Evolutionary conservation across 92 coral and sea anemone genomes (phyloP).

Genomic region (Porites lobata): DNA sequence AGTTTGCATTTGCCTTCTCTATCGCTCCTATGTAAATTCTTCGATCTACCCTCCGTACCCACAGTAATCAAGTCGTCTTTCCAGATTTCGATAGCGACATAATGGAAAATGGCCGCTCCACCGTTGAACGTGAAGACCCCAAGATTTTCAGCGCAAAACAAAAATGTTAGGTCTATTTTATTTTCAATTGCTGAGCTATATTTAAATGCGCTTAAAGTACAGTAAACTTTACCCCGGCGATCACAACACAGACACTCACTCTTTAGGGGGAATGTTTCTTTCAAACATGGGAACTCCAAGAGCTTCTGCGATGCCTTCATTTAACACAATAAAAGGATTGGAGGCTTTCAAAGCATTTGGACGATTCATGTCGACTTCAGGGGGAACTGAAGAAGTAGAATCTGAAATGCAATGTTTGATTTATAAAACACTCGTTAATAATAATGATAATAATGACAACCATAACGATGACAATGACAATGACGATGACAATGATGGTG

Average conservation of each 20-base stretch:
- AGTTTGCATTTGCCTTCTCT: too few relatives aligned
- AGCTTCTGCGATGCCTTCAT: slow-evolving; percentile 90
- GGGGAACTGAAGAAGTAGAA: slow-evolving; percentile 13
- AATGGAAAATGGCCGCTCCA: too few relatives aligned
- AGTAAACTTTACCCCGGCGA: background rate
- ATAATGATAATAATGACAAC: too few relatives aligned
- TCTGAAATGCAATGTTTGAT: background rate
- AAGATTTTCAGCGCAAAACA: too few relatives aligned
- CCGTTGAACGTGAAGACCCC: too few relatives aligned
- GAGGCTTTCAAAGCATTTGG: slow-evolving; percentile 55
- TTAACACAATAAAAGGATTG: slow-evolving; percentile 94
- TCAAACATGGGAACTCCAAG: slow-evolving; percentile 97
- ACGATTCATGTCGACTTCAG: slow-evolving; percentile 1
- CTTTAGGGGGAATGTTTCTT: slow-evolving; percentile 88
- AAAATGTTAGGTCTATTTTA: background rate
- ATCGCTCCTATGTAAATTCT: too few relatives aligned
- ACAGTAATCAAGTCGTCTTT: too few relatives aligned
- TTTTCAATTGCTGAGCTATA: background rate
- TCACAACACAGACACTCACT: slow-evolving; percentile 46
- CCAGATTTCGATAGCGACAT: too few relatives aligned
- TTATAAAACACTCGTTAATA: background rate
- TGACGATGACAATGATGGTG: too few relatives aligned
- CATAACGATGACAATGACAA: too few relatives aligned
- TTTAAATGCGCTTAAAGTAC: background rate
- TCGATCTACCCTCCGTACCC: too few relatives aligned